Evolutionary conservation across 2,888 invertebrate species (phyloP).

Genomic region (Chrysotoxum bicinctum): DNA sequence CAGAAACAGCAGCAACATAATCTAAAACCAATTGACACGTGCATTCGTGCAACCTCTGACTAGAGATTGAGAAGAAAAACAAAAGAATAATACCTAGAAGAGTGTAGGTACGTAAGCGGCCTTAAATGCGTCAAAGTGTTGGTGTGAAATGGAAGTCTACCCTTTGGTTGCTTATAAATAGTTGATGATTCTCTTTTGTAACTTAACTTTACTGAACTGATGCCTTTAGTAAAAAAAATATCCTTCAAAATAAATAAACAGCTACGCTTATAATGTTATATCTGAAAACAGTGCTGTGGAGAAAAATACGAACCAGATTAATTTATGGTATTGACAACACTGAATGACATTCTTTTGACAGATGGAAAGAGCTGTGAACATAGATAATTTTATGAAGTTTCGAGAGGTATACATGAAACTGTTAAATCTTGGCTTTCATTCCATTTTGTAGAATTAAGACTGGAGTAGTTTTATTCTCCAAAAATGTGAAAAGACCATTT

Average conservation of each 20-base stretch:
- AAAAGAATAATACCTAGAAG: background rate
- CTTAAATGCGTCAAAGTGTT: conserved; percentile 52
- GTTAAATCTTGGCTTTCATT: too few relatives aligned
- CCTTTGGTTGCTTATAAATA: conserved; percentile 6
- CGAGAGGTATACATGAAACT: too few relatives aligned
- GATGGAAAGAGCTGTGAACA: too few relatives aligned
- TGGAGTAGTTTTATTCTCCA: too few relatives aligned
- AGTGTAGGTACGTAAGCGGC: conserved; percentile 29
- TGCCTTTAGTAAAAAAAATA: conserved; percentile 16
- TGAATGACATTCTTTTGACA: background rate
- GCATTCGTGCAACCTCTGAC: conserved; percentile 63
- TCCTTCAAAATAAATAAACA: conserved; percentile 44
- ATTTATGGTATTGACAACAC: background rate
- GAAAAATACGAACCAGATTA: background rate
- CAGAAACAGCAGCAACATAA: conserved; percentile 53
- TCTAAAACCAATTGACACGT: conserved; percentile 69
- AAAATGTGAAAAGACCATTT: too few relatives aligned
- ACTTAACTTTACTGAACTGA: conserved; percentile 19
- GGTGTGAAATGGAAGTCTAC: conserved; percentile 37
- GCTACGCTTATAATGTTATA: conserved; percentile 10
- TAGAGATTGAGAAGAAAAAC: conserved; percentile 29
- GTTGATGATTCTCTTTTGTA: conserved; percentile 33
- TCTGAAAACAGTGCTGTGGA: background rate
- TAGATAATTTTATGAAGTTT: too few relatives aligned
- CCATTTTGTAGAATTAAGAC: too few relatives aligned